Conservation (phyloP, 64 coral and sea anemone genomes). For the Platygyra sinensis region DNA sequence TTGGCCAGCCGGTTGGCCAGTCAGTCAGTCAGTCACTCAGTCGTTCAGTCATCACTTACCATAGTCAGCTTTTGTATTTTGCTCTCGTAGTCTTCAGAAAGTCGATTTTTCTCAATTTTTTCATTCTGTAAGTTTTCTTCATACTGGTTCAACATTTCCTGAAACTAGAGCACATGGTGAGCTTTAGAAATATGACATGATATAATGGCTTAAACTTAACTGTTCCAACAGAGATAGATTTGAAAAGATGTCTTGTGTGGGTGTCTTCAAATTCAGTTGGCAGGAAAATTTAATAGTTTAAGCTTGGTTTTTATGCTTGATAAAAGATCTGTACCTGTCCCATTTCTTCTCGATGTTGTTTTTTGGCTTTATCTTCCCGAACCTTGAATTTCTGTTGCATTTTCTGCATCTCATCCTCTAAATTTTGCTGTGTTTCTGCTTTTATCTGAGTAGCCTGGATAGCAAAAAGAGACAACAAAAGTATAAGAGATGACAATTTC, state of each 20-base stretch:
- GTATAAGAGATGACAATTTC: neutral
- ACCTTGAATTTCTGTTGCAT: slow-evolving; percentile 88
- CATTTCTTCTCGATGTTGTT: slow-evolving; percentile 79
- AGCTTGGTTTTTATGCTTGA: no score
- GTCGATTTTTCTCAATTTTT: slow-evolving; percentile 67
- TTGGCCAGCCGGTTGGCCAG: no score
- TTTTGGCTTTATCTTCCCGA: slow-evolving; percentile 78
- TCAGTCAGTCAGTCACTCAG: no score
- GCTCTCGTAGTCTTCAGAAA: slow-evolving; percentile 62
- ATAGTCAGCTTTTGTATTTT: slow-evolving; percentile 57
- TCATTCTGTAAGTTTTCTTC: slow-evolving; percentile 74
- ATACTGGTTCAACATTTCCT: slow-evolving; percentile 75
- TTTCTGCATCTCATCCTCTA: slow-evolving; percentile 85
- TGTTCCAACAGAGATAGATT: no score
- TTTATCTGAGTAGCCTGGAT: slow-evolving; percentile 53
- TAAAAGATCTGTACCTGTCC: slow-evolving; percentile 41
- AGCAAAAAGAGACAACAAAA: neutral
- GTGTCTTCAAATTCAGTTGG: no score
- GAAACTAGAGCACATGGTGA: slow-evolving; percentile 39
- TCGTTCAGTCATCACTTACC: neutral
- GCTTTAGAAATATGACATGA: neutral
- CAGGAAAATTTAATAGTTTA: no score
- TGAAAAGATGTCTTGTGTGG: no score
- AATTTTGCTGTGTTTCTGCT: slow-evolving; percentile 73
- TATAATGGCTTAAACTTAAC: neutral